Percentiles rank a stretch among this genome's conserved stretches.
phyloP scores from a whole-genome alignment of 2,797 vertebrate species.

The Dallia pectoralis region DNA sequence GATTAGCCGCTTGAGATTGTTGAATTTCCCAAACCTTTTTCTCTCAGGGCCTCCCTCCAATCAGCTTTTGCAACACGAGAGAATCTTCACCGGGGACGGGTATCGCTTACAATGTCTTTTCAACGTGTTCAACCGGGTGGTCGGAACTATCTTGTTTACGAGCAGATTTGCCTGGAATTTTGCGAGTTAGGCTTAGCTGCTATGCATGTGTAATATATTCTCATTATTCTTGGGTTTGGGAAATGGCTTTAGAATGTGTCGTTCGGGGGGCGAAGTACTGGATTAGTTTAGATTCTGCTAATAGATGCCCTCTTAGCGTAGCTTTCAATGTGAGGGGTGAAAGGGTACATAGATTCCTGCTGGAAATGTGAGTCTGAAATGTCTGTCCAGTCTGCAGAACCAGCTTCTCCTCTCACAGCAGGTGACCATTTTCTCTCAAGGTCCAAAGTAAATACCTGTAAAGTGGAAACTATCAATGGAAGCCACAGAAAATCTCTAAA shows the following conservation, averaged over 20 bases:
- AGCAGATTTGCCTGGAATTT: no score
- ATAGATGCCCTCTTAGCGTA: background rate
- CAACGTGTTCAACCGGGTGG: no score
- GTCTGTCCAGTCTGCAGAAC: background rate
- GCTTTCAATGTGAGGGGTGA: background rate
- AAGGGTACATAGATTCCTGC: background rate
- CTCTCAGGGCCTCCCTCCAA: no score
- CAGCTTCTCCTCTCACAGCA: background rate
- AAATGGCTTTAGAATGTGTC: background rate
- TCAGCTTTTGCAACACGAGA: no score
- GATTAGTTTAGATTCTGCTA: background rate
- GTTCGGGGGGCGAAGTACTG: background rate
- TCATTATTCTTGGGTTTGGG: background rate
- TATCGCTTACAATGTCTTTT: no score
- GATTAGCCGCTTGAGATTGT: no score
- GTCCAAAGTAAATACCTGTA: background rate
- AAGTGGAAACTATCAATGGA: background rate
- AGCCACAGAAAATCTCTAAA: no score
- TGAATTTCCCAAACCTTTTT: no score
- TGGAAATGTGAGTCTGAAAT: background rate
- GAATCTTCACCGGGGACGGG: no score
- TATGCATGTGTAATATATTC: background rate
- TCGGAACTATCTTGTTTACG: no score
- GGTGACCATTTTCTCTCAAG: background rate
- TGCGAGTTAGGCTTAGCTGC: no score